Base-by-base conservation (phyloP, 2,888 invertebrate species). In the Pyrrhosoma nymphula region DNA sequence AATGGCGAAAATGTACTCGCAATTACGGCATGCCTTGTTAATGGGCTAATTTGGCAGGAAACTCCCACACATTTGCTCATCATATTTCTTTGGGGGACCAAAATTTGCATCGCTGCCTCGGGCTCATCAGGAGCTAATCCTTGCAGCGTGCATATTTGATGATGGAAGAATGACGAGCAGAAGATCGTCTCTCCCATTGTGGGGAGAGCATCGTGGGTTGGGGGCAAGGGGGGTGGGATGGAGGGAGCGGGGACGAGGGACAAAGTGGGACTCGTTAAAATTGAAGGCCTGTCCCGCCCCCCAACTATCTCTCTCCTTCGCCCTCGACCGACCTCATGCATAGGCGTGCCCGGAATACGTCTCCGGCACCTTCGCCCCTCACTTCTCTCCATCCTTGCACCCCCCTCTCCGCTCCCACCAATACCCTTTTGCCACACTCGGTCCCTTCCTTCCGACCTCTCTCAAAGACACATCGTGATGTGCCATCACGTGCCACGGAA, bases 291-390 rank as follows among this genome's bases (percentile, higher is more conserved):
- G 55, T 47, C 47, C 47, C 26, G 23, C 56, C 90, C 56, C 10
- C 30, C 56, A 8, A n/a, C 88, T 8, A 4, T 30, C 88, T n/a
- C n/a, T n/a, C 47, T 56, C 90, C 56, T n/a, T 60, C 90, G 35
- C 69, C 69, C 14, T n/a, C 75, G 93, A 75, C 69, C 93, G 47
- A 93, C 93, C 93, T 93, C 69, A 69, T 93, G 69, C 93, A 93
- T 75, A 93, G 47, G 69, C 69, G 91, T 60, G 60, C 90, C 30
- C 56, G 56, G 91, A 35, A 35, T 91, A 91, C 91, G 91, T 91
- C 91, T 63, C n/a, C 91, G 35, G 4, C 69, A n/a, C 91, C 91
- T 56, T 56, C 56, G 56, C 90, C 60, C 60, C 2, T 14, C 56
- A 56, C 89, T 47, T 56, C 8, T 90, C 56, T n/a, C 90, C 56